phyloP scores from a whole-genome alignment of 2,888 invertebrate genomes.

The Nymphalis polychloros region DNA sequence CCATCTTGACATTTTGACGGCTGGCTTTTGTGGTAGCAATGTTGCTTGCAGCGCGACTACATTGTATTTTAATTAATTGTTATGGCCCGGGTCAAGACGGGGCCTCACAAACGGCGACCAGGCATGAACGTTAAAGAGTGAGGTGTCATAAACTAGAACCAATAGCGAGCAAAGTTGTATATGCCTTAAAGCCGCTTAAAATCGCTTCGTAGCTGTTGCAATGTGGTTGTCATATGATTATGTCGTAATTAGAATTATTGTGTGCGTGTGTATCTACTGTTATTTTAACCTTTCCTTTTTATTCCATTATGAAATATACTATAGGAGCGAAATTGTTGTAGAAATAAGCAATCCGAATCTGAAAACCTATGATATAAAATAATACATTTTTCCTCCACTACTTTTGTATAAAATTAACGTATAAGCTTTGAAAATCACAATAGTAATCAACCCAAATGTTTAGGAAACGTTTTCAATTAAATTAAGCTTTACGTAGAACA shows the following conservation, averaged over 20 bases:
- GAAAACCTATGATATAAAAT: too few species aligned
- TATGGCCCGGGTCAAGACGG: slow-evolving; percentile 61
- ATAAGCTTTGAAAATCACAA: slow-evolving; percentile 2
- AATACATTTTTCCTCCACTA: too few species aligned
- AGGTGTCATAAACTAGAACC: slow-evolving; percentile 50
- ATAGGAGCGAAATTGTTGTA: too few species aligned
- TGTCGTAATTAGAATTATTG: slow-evolving; percentile 5
- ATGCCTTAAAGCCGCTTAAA: slow-evolving; percentile 7
- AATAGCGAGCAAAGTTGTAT: slow-evolving; percentile 41
- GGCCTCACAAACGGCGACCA: slow-evolving; percentile 55
- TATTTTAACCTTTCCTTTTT: too few species aligned
- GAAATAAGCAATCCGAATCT: too few species aligned
- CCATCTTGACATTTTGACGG: slow-evolving; percentile 51
- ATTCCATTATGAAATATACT: background rate
- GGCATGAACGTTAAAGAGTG: slow-evolving; percentile 58
- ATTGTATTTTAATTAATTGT: slow-evolving; percentile 78
- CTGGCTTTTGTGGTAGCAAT: slow-evolving; percentile 42
- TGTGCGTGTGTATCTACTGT: too few species aligned
- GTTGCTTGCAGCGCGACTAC: slow-evolving; percentile 43
- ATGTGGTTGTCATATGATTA: slow-evolving; percentile 6
- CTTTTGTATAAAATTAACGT: background rate
- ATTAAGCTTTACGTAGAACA: slow-evolving; percentile 5
- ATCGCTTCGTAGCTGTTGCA: slow-evolving; percentile 13
- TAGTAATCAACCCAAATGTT: background rate
- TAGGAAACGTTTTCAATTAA: slow-evolving; percentile 12